Evolutionary conservation across 2,113 vertebrate genomes (phyloP), one percentile per base, ranked within the genome.

Genomic region (Coptodon rendalli): DNA sequence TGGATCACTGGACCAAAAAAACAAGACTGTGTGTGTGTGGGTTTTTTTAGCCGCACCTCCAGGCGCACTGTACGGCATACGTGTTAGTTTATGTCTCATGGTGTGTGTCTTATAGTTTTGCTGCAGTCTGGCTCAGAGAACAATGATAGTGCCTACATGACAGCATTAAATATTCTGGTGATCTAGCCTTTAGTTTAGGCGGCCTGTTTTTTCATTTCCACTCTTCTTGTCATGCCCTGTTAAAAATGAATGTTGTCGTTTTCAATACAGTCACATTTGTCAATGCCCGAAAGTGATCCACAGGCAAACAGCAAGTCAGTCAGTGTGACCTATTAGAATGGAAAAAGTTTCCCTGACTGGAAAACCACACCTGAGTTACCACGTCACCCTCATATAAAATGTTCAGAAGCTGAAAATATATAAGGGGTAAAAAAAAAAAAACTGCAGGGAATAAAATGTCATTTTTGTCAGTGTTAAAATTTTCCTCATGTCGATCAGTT

Each of bases 311-410:
- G 82, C 40, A 4, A 82, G 82, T n/a, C 71, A 73, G 86, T 83
- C 84, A 88, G 66, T 80, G 68, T 82, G 88, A 90, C 73, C 79
- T 89, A 86, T 92, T 92, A 80, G 86, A 86, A 89, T 84, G 84
- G 80, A 92, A 92, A 90, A 89, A 90, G 50, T 91, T 92, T 89
- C 87, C 71, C 83, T 82, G 63, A 82, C 82, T 90, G 87, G 86
- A 93, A 92, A 93, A 93, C 89, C 85, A 63, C 90, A 92, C 89
- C 91, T 92, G 90, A 85, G 53, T 50, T 80, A 5, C 52, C 68
- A 86, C 34, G 19, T 53, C 78, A 59, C 76, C 76, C 54, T 82
- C 79, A 86, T 56, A 86, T 57, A 53, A 82, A 56, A 61, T 19
- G 63, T 82, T 88, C 53, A 90, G 91, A 93, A 66, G 57, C 71